Base-by-base conservation (phyloP, 1,140 invertebrate genomes). In the Zaprionus tsacasi region DNA sequence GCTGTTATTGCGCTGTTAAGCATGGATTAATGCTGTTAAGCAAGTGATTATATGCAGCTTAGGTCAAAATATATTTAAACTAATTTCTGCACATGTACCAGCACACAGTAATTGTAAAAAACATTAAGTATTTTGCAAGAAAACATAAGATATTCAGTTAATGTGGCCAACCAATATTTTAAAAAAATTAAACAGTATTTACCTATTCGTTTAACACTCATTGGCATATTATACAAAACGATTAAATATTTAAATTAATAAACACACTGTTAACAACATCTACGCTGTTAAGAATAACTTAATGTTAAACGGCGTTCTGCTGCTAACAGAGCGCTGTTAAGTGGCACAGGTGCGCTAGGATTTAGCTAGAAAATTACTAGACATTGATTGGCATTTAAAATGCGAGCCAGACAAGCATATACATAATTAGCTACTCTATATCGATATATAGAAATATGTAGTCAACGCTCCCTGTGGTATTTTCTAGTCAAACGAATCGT, bases 321-420 rank as follows among this genome's bases (percentile, higher is more conserved):
- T 40, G 57, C 43, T 36, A 52, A 59, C 68, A 64, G 56, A 15
- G 6, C 43, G n/a, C 67, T 70, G 67, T 59, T 70, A 55, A 63
- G n/a, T 21, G 33, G 2, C 1, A 35, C 33, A 35, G 33, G 33
- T 35, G 10, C 33, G 27, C 27, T 30, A 30, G 3, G 6, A 30
- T 30, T 30, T 30, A 30, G 27, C 27, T 30, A 30, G 27, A 30
- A 30, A 30, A 30, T 30, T 30, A 3, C 27, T 30, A 30, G 27
- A 30, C 3, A 30, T 30, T 30, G 27, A 30, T 3, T 30, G 27
- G 6, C 27, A 30, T 27, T 27, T 27, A 27, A 27, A 2, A 27
- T 27, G 25, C 25, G 25, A 4, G 27, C 27, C 27, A 30, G 27
- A 30, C 27, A 27, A 27, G 25, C 25, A 27, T 2, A 2, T 27